Base-by-base conservation (phyloP, 53 echinoderm and acorn worm genomes). In the Henricia sp. region DNA sequence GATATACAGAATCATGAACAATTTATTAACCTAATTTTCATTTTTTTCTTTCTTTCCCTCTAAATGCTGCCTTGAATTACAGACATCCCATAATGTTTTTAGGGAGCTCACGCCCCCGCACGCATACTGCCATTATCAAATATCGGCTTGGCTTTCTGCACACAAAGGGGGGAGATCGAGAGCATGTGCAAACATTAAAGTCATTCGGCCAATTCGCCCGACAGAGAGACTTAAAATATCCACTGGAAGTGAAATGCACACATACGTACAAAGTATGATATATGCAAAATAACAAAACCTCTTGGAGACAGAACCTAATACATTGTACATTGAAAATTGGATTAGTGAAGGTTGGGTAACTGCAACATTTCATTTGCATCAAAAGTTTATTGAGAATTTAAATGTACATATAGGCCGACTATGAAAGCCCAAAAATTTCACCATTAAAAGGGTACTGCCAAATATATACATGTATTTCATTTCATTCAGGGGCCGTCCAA, bases 41-140 rank as follows among this genome's bases (percentile, higher is more conserved):
- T n/a, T n/a, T 17, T 24, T n/a, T 24, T 55, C 27, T 16, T 4
- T 12, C 67, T 37, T 30, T 23, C 38, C 9, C 37, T 24, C 32
- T 0, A 9, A 60, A 27, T 4, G 28, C 12, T 46, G 40, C 1
- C 70, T 70, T 70, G 44, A 70, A 70, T 70, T 70, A 70, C 43
- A 70, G 46, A 70, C 70, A 44, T 46, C 70, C 70, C 70, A 70
- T 26, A 37, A 70, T 43, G 44, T 46, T 37, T 70, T 27, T 13
- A 46, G 44, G 44, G 44, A 13, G 44, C 46, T 44, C 70, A 42
- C 46, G 62, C 46, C 43, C 70, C 44, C 46, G 28, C 46, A 44
- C 43, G 25, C 46, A 20, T 40, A 37, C 20, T 14, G 40, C 40
- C 19, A 37, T 1, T 67, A 37, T 67, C 67, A 30, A 30, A 60